These are phyloP conservation scores for Brachypalpus laphriformis DNA, from an alignment of 2,888 invertebrate genomes.

Conservation along the genomic window DNA sequence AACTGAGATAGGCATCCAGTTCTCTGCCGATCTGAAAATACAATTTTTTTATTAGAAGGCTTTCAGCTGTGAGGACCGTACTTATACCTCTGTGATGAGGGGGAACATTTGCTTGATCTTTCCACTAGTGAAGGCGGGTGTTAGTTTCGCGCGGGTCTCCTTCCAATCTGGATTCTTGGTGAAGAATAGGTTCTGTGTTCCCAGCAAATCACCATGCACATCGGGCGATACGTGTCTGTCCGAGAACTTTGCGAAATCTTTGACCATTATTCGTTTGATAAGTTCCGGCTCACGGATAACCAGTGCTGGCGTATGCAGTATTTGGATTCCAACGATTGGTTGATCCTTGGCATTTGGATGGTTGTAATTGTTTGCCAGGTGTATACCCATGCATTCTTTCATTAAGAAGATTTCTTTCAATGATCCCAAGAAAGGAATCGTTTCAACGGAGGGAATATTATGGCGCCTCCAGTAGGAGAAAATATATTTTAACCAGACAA, in stretches of 20 bases:
- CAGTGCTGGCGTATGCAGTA: slow-evolving; percentile 81
- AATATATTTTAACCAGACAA: background rate
- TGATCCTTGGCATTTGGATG: slow-evolving; percentile 50
- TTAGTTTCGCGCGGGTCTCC: slow-evolving; percentile 80
- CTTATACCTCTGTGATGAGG: slow-evolving; percentile 77
- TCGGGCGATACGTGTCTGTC: slow-evolving; percentile 78
- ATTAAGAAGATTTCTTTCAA: slow-evolving; percentile 77
- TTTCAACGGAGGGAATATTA: slow-evolving; percentile 77
- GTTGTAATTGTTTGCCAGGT: slow-evolving; percentile 78
- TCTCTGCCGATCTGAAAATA: slow-evolving; percentile 75
- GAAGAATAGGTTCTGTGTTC: slow-evolving; percentile 82
- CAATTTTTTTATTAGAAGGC: too few relatives aligned
- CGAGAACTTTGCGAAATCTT: slow-evolving; percentile 82
- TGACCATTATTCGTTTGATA: slow-evolving; percentile 82
- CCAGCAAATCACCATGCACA: slow-evolving; percentile 80
- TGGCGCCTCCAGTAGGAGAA: background rate
- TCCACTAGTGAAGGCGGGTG: slow-evolving; percentile 82
- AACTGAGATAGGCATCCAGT: slow-evolving; percentile 73
- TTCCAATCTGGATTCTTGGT: slow-evolving; percentile 82
- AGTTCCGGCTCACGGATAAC: slow-evolving; percentile 82
- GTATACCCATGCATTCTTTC: slow-evolving; percentile 76
- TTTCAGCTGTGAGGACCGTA: background rate
- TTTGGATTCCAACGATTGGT: slow-evolving; percentile 79
- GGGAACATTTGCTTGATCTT: slow-evolving; percentile 81
- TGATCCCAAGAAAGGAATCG: slow-evolving; percentile 81